Evolutionary conservation across 2,888 invertebrate genomes (phyloP), one percentile per base, ranked within the genome.

Genomic region (Agonopterix arenella): DNA sequence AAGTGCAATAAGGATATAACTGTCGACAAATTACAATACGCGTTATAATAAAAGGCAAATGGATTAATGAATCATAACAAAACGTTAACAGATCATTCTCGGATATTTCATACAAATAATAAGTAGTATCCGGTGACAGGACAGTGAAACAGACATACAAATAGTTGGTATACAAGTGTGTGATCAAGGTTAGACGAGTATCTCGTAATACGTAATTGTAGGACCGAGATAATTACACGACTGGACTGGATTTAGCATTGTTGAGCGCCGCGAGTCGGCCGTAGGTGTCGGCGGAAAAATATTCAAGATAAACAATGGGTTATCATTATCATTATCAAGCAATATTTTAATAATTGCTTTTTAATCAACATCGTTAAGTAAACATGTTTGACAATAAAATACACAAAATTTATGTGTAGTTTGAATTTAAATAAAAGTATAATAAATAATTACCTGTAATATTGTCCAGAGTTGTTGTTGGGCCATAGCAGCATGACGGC

Each of bases 401-500:
- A 38, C n/a, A 9, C 5, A 1, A 2, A 10, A 38, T 38, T 38
- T 38, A 38, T 5, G 38, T 5, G 10, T 2, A 38, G 8, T 38
- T 10, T 38, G 2, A 5, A 10, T 38, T n/a, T 4, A 10, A 38
- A 10, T 38, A n/a, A 38, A 38, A 7, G 38, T 5, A 38, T n/a
- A 38, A 38, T 38, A 38, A 38, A 11, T 5, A 42, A 4, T 38
- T 10, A 85, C 88, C 89, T 84, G 74, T 88, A 84, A 59, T 88
- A 90, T 62, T 89, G 89, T 55, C 91, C 91, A 1, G 91, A 90
- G 50, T 90, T 90, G 66, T 90, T 90, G 68, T 91, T 93, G 52
- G 95, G 96, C 96, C 95, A 96, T 44, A 95, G 86, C 71, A 95
- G 89, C 95, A 95, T 95, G 55, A 95, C 92, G 43, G 94, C 95